Percentiles rank a stretch among this genome's conserved stretches.
These are phyloP conservation scores for Alca torda DNA, from an alignment of 2,797 vertebrate genomes.

Conservation along the genomic window DNA sequence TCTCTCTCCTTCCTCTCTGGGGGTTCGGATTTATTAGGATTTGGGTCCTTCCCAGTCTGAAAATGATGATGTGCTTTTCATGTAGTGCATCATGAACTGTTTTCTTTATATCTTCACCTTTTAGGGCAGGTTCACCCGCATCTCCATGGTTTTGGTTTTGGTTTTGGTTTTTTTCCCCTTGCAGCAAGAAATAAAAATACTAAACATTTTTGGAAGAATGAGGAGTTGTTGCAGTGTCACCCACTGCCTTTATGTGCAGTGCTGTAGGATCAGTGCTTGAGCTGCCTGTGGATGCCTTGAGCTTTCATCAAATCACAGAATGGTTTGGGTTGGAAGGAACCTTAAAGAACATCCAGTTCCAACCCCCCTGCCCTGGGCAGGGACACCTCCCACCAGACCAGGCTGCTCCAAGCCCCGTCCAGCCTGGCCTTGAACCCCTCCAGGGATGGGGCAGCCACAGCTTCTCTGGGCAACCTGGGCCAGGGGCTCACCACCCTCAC, in stretches of 20 bases:
- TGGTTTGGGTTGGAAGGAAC: background rate
- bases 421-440: no score
- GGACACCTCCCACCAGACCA: no score
- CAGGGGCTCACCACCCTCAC: no score
- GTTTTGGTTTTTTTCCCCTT: background rate
- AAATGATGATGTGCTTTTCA: background rate
- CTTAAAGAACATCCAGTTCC: background rate
- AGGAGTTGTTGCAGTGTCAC: background rate
- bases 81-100: fast-evolving
- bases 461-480: no score
- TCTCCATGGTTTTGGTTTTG: background rate
- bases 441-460: no score
- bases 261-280: background rate
- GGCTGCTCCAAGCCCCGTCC: no score
- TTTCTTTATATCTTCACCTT: background rate
- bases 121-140: background rate
- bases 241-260: background rate
- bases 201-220: background rate
- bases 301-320: background rate
- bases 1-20: background rate
- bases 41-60: background rate
- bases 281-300: background rate
- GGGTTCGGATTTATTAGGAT: background rate
- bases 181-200: background rate
- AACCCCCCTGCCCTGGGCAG: background rate